Percentiles rank a stretch among this genome's conserved stretches.
Conservation (phyloP, 2,797 vertebrate species). For the Cossypha dichroa region DNA sequence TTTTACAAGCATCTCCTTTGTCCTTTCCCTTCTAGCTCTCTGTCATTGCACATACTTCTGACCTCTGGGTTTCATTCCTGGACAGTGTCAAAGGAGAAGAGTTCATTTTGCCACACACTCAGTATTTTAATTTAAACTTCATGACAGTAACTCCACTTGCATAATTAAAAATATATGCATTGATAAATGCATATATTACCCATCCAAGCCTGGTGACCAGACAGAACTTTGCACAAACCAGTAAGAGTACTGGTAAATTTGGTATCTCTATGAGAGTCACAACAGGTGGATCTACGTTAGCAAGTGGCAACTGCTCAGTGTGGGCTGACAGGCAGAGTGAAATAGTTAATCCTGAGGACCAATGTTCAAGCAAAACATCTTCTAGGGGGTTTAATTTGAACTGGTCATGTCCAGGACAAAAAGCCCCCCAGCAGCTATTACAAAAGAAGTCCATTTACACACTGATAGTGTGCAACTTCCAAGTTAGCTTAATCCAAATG, state of each 20-base stretch:
- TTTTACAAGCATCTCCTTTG: neutral
- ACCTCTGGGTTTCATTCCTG: neutral
- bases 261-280: neutral
- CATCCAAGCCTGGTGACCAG: neutral
- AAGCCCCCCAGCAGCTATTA: neutral
- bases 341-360: neutral
- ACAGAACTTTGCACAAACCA: neutral
- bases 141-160: neutral
- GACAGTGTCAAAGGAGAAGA: neutral
- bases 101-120: neutral
- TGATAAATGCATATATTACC: neutral
- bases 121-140: neutral
- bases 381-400: neutral
- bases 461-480: neutral
- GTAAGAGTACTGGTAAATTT: accelerated
- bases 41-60: neutral
- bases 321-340: neutral
- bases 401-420: neutral
- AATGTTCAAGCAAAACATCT: neutral
- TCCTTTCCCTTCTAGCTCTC: neutral
- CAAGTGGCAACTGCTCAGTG: neutral
- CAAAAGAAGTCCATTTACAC: neutral
- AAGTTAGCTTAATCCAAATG: neutral
- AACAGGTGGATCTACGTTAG: neutral
- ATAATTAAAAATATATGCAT: neutral